Conservation (phyloP, 2,113 vertebrate species). For the Anoura caudifer region DNA sequence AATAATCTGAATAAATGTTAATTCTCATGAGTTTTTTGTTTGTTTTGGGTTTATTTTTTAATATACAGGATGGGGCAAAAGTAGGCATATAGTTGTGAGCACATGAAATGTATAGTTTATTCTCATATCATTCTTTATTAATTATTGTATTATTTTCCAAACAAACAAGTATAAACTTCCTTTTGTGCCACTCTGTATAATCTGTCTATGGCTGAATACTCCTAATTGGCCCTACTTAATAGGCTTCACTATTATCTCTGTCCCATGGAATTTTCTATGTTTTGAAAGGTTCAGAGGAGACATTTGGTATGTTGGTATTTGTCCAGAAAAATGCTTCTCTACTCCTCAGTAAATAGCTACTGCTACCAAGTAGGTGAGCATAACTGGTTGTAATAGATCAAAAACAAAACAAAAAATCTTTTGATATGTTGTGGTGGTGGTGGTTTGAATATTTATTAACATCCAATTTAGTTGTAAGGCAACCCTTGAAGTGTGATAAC, state of each 20-base stretch:
- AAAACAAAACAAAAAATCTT: not conserved
- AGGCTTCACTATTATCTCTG: not conserved
- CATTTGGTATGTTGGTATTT: not conserved
- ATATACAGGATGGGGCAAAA: not conserved
- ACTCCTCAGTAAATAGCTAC: not conserved
- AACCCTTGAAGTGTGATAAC: not conserved
- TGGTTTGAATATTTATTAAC: not conserved
- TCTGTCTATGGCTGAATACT: not conserved
- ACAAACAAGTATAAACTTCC: not conserved
- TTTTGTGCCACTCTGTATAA: not conserved
- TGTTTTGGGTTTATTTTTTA: not conserved
- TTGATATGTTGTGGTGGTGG: not conserved
- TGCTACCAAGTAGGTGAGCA: not conserved
- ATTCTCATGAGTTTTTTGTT: not conserved
- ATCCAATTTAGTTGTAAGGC: not conserved
- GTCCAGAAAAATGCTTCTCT: not conserved
- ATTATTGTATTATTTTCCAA: not conserved
- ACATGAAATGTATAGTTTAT: not conserved
- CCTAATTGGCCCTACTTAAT: not conserved
- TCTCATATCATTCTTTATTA: not conserved
- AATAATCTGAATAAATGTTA: not conserved
- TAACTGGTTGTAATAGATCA: not conserved
- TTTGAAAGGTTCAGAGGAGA: not conserved
- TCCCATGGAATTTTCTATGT: not conserved
- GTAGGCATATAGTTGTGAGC: not conserved